Percentiles rank a stretch among this genome's conserved stretches.
Evolutionary conservation across 1,140 invertebrate genomes (phyloP).

Genomic region (Neodiprion virginianus): DNA sequence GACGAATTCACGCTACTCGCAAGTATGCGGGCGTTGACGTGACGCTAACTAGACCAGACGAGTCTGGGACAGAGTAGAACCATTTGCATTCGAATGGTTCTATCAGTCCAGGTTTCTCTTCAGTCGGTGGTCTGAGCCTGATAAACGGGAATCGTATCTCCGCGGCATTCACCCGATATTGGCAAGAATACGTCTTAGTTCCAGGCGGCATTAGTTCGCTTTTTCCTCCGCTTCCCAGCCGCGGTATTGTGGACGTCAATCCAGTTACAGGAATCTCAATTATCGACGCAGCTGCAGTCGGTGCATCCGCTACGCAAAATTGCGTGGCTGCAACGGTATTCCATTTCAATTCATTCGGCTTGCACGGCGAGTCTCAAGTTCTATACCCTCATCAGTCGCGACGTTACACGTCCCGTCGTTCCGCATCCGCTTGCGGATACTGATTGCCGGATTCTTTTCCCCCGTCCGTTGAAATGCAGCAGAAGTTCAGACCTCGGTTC

Average conservation of each 20-base stretch:
- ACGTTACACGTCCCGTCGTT: too few species aligned
- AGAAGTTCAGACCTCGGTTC: too few species aligned
- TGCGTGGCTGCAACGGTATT: too few species aligned
- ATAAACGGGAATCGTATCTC: background rate
- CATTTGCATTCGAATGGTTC: slow-evolving; percentile 48
- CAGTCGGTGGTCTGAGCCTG: slow-evolving; percentile 18
- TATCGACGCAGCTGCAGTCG: background rate
- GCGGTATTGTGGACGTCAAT: background rate
- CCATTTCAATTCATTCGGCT: too few species aligned
- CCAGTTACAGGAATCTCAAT: background rate
- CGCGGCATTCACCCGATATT: background rate
- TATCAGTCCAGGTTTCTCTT: slow-evolving; percentile 39
- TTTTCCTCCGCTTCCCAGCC: background rate
- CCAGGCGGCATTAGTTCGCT: too few species aligned
- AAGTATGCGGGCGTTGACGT: background rate
- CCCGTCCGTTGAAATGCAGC: too few species aligned
- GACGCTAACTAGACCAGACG: slow-evolving; percentile 6
- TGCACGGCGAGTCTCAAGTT: too few species aligned
- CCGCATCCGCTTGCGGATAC: background rate
- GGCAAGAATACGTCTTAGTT: background rate
- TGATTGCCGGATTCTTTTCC: background rate
- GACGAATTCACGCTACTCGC: background rate
- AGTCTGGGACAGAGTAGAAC: background rate
- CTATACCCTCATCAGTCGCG: too few species aligned
- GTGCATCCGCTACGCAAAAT: too few species aligned